Conservation (phyloP, 2,113 vertebrate genomes). For the Toxotes jaculatrix region DNA sequence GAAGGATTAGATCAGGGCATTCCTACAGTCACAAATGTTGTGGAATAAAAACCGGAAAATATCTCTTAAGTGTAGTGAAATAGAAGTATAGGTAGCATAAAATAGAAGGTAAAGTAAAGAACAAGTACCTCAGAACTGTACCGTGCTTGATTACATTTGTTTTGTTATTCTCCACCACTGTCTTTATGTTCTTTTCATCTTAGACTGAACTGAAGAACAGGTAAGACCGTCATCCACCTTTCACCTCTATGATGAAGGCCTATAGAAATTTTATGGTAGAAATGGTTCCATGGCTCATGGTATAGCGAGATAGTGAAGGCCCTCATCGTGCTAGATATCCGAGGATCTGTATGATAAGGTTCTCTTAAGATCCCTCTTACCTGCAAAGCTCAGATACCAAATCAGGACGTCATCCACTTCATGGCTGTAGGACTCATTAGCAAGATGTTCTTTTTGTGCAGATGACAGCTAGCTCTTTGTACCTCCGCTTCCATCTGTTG, state of each 20-base stretch:
- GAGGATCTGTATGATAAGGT: conserved; percentile 48
- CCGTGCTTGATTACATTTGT: neutral
- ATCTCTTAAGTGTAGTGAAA: neutral
- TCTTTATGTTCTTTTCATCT: neutral
- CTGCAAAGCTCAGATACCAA: conserved; percentile 3
- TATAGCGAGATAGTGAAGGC: conserved; percentile 29
- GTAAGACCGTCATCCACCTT: neutral
- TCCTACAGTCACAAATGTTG: too few species aligned
- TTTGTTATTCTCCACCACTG: neutral
- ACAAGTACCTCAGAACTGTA: neutral
- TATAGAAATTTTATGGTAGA: conserved; percentile 8
- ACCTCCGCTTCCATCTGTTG: conserved; percentile 63
- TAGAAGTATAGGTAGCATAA: neutral
- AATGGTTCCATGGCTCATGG: conserved; percentile 20
- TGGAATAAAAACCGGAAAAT: neutral
- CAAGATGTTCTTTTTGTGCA: conserved; percentile 52
- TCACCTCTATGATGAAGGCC: neutral
- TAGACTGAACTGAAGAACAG: neutral
- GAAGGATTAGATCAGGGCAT: too few species aligned
- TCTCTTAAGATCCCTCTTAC: conserved; percentile 28
- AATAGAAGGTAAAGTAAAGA: neutral
- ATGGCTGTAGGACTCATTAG: conserved; percentile 46
- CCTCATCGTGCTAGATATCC: conserved; percentile 31
- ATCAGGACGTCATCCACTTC: conserved; percentile 16
- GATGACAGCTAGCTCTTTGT: conserved; percentile 54